These are phyloP conservation scores for Smutsia temminckii DNA, from an alignment of 2,797 vertebrate genomes.

Conservation along the genomic window DNA sequence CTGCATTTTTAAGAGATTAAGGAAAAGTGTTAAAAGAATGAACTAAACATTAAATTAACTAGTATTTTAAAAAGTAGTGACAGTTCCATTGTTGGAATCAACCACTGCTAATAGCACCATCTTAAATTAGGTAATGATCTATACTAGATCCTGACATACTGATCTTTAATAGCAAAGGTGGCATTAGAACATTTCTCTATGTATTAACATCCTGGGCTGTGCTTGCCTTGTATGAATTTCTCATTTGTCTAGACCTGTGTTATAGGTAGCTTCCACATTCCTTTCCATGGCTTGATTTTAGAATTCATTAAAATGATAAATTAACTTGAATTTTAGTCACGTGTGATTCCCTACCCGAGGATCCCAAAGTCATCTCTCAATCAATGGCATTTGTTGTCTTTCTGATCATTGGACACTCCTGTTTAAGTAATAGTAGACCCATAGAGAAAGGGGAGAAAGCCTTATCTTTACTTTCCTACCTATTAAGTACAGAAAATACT, in stretches of 20 bases:
- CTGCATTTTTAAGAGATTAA: not conserved
- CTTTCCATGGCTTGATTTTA: constrained; percentile 23
- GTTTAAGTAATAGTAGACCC: not conserved
- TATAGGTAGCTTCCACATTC: not conserved
- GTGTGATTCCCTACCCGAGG: not conserved
- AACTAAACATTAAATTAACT: constrained; percentile 13
- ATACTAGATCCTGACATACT: not conserved
- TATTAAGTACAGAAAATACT: not conserved
- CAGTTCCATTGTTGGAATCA: not conserved
- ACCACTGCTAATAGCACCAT: not conserved
- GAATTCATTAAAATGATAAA: not conserved
- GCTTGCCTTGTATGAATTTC: not conserved
- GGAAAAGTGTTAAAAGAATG: not conserved
- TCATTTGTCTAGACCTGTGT: not conserved
- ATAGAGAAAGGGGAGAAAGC: not conserved
- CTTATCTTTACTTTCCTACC: not conserved
- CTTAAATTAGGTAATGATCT: not conserved
- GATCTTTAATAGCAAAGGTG: not conserved
- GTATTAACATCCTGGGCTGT: not conserved
- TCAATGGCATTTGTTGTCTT: not conserved
- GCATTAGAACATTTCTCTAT: not conserved
- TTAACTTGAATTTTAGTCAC: not conserved
- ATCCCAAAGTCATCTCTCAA: not conserved
- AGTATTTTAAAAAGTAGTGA: not conserved
- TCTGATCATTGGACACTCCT: not conserved